These are phyloP conservation scores for Calvadosia cruxmelitensis DNA, from an alignment of 30 jellyfish, hydroid and myxozoan species.

Conservation along the genomic window DNA sequence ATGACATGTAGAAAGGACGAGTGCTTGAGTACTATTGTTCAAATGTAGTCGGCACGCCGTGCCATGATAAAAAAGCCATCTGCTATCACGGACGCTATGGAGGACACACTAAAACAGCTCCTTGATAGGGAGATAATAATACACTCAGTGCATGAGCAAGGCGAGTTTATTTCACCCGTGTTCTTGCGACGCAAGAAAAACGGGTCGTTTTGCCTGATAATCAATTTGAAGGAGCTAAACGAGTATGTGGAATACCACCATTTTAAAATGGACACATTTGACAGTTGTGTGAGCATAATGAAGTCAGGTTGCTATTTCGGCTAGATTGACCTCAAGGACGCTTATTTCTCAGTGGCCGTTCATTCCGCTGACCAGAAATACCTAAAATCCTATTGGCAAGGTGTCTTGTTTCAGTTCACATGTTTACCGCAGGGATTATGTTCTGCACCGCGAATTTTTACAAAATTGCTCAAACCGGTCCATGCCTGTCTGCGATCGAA, in stretches of 20 bases:
- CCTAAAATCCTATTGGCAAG: neutral
- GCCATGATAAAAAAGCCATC: no score
- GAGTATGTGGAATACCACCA: neutral
- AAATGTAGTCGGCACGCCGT: no score
- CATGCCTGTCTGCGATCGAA: neutral
- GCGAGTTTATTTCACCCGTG: neutral
- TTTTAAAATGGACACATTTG: constrained; percentile 5
- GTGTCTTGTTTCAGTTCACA: neutral
- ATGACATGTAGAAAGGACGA: no score
- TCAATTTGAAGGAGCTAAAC: neutral
- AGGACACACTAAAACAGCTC: no score
- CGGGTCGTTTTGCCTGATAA: no score
- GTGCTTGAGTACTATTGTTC: no score
- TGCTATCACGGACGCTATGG: no score
- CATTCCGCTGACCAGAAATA: neutral
- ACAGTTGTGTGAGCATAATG: neutral
- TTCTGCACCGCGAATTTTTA: constrained; percentile 2
- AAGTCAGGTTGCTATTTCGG: neutral
- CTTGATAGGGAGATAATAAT: no score
- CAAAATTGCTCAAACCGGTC: neutral
- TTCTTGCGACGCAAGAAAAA: neutral
- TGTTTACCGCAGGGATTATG: neutral
- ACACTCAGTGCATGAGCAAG: neutral
- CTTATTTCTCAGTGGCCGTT: neutral
- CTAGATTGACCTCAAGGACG: constrained; percentile 7